phyloP scores from a whole-genome alignment of 2,113 vertebrate genomes.

The Pelecanoides urinatrix region DNA sequence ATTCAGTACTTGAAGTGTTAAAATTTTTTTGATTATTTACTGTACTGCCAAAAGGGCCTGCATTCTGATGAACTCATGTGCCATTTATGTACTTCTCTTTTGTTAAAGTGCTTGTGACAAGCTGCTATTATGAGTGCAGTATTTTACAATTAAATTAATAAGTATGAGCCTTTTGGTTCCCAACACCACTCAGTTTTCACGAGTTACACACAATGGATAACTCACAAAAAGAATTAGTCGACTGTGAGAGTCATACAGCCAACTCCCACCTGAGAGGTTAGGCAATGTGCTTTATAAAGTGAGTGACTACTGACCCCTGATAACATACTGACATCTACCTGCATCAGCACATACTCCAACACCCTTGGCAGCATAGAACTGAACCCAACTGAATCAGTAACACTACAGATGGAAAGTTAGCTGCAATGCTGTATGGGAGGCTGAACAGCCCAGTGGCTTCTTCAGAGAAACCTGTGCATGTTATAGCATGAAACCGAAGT shows the following conservation, averaged over 20 bases:
- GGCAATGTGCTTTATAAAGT: background rate
- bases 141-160: background rate
- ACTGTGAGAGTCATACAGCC: background rate
- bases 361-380: background rate
- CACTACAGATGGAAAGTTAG: rapidly evolving
- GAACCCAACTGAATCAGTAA: background rate
- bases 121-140: background rate
- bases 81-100: background rate
- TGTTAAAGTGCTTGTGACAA: background rate
- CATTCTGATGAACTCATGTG: background rate
- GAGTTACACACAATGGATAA: background rate
- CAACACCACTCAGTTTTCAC: background rate
- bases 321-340: rapidly evolving
- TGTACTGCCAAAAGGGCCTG: background rate
- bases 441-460: background rate
- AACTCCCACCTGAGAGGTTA: background rate
- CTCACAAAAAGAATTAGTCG: too few relatives aligned
- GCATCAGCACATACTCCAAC: background rate
- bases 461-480: background rate
- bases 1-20: background rate
- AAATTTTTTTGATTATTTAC: background rate
- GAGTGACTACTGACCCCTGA: background rate
- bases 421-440: background rate
- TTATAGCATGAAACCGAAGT: background rate
- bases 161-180: background rate